These are phyloP conservation scores for Pygoscelis adeliae DNA, from an alignment of 2,113 vertebrate species.

Conservation along the genomic window DNA sequence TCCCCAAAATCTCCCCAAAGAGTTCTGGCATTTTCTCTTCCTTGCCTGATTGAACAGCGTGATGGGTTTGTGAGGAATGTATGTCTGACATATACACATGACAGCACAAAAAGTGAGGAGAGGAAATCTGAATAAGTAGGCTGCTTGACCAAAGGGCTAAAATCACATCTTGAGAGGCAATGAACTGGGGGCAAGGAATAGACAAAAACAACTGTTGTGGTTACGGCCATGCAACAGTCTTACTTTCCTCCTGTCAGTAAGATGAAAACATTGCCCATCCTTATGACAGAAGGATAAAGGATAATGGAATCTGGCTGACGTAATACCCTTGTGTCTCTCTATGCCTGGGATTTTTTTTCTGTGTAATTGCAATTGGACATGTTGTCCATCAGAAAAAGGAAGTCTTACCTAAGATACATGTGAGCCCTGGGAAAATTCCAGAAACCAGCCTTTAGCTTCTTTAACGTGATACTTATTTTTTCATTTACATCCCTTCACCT, in stretches of 20 bases:
- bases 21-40: background rate
- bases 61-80: background rate
- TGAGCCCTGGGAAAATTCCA: background rate
- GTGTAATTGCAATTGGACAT: background rate
- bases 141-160: background rate
- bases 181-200: background rate
- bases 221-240: background rate
- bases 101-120: background rate
- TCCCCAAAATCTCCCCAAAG: background rate
- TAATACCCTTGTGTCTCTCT: background rate
- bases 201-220: background rate
- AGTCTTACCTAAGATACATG: background rate
- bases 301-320: background rate
- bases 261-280: background rate
- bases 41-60: background rate
- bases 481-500: background rate
- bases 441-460: background rate
- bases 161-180: background rate
- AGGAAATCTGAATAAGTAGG: background rate
- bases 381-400: background rate
- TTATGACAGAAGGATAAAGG: background rate
- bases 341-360: background rate
- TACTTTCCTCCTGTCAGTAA: background rate
- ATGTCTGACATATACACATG: background rate
- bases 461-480: background rate